Percentiles rank a stretch among this genome's conserved stretches.
phyloP scores from a whole-genome alignment of 1,140 invertebrate genomes.

The Zeugodacus cucurbitae region DNA sequence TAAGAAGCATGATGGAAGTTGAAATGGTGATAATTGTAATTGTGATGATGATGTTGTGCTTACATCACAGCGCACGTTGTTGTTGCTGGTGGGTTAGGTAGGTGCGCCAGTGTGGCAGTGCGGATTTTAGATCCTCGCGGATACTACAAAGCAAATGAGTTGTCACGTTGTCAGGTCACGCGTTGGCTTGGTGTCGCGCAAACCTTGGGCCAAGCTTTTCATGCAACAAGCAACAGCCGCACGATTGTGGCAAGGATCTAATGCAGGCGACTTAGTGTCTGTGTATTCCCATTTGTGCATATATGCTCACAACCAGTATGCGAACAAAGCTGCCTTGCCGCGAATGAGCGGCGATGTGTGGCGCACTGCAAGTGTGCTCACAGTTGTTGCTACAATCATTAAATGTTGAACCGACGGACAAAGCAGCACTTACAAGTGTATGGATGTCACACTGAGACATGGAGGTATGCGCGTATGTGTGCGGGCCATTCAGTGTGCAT shows the following conservation, averaged over 20 bases:
- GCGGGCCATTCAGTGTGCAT: background rate
- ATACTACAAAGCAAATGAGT: slow-evolving; percentile 14
- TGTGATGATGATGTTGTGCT: background rate
- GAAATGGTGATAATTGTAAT: slow-evolving; percentile 24
- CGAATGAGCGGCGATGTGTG: too few relatives aligned
- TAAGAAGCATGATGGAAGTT: background rate
- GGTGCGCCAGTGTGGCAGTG: background rate
- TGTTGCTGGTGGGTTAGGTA: background rate
- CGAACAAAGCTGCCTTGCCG: too few relatives aligned
- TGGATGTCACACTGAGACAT: too few relatives aligned
- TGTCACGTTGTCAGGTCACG: slow-evolving; percentile 8
- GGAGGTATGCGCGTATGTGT: too few relatives aligned
- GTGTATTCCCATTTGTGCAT: too few relatives aligned
- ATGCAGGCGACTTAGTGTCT: background rate
- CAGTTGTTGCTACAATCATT: background rate
- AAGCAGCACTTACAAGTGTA: background rate
- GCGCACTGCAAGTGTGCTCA: background rate
- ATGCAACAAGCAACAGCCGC: background rate
- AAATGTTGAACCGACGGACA: background rate
- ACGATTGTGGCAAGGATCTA: background rate
- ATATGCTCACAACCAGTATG: background rate
- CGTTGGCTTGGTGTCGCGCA: background rate
- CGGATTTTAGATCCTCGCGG: background rate
- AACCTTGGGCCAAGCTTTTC: background rate
- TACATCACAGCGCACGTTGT: background rate